Percentiles rank a stretch among this genome's conserved stretches.
Evolutionary conservation across 2,797 vertebrate species (phyloP).

Genomic region (Ispidina lecontei): DNA sequence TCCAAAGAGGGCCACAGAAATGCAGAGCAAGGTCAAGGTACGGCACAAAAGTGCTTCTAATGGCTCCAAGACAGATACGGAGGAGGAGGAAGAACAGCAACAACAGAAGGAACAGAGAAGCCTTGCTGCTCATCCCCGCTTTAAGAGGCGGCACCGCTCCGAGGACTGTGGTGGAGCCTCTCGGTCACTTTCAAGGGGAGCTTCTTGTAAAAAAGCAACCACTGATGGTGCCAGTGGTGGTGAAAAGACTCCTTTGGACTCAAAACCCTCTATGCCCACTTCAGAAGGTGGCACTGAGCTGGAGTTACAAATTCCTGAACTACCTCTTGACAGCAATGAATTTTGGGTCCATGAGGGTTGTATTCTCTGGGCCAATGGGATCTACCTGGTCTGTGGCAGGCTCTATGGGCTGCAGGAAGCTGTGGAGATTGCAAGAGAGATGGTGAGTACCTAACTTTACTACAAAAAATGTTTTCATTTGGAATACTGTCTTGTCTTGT

Average conservation of each 20-base stretch:
- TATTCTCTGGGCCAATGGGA: conserved; percentile 97
- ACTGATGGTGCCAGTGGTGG: conserved; percentile 73
- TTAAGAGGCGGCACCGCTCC: conserved; percentile 95
- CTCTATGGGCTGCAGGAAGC: conserved; percentile 98
- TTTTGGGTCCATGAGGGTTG: conserved; percentile 98
- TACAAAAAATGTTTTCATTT: background rate
- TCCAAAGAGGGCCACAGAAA: conserved; percentile 83
- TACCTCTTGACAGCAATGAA: conserved; percentile 98
- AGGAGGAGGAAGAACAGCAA: conserved; percentile 81
- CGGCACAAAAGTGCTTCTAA: conserved; percentile 84
- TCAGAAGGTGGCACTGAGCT: conserved; percentile 86
- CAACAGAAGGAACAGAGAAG: conserved; percentile 84
- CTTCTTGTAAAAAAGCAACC: conserved; percentile 90
- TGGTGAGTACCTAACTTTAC: conserved; percentile 81
- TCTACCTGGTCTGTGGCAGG: conserved; percentile 96
- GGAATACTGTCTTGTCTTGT: background rate
- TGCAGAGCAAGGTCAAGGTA: conserved; percentile 83
- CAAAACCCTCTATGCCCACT: conserved; percentile 76
- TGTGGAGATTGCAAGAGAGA: conserved; percentile 95
- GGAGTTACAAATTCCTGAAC: conserved; percentile 93
- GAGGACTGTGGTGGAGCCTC: conserved; percentile 89
- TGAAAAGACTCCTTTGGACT: conserved; percentile 81
- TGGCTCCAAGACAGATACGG: conserved; percentile 81
- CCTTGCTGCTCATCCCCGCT: conserved; percentile 93
- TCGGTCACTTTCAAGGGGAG: conserved; percentile 85